phyloP scores from a whole-genome alignment of 2,888 invertebrate species.

The Bimastos eiseni region DNA sequence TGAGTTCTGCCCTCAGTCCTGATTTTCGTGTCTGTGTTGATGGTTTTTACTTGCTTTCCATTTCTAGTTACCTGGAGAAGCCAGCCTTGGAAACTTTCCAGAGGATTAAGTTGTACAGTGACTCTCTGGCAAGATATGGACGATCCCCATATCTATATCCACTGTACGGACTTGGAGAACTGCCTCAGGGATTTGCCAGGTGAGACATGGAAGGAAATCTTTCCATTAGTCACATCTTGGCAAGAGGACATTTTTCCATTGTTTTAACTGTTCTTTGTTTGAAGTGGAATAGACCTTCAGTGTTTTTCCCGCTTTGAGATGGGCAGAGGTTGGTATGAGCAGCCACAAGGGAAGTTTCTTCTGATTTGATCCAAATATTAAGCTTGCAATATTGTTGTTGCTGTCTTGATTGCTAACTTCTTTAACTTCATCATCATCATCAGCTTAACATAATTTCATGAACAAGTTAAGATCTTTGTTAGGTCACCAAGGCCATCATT shows the following conservation, averaged over 20 bases:
- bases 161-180: constrained; percentile 96
- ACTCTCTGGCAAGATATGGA: constrained; percentile 90
- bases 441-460: neutral
- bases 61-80: constrained; percentile 74
- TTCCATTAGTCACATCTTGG: neutral
- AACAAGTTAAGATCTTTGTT: too few species aligned
- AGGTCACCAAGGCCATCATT: neutral
- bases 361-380: neutral
- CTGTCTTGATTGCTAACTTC: neutral
- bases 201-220: constrained; percentile 43
- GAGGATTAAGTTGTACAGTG: constrained; percentile 88
- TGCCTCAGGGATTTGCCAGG: constrained; percentile 85
- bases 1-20: neutral
- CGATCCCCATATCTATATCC: constrained; percentile 99
- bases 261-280: neutral
- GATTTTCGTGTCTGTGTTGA: neutral
- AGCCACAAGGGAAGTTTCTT: neutral
- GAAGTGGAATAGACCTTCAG: too few species aligned
- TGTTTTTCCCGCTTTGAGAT: too few species aligned
- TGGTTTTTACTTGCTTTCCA: neutral
- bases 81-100: constrained; percentile 85
- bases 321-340: neutral
- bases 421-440: neutral
- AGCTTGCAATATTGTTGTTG: neutral
- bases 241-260: too few species aligned